These are phyloP conservation scores for Mycteria americana DNA, from an alignment of 2,797 vertebrate species.

Conservation along the genomic window DNA sequence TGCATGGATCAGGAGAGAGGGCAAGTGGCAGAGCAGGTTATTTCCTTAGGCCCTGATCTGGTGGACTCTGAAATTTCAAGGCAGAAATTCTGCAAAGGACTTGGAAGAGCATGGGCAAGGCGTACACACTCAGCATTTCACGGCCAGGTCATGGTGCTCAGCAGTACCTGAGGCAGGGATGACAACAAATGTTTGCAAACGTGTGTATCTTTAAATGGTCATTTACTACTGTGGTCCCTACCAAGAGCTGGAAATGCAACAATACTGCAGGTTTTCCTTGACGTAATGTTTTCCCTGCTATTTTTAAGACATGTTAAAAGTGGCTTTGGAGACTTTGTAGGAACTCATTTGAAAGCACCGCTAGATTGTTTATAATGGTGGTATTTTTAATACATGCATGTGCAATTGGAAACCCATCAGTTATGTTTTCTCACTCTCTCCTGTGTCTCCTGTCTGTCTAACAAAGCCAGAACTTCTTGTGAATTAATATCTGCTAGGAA, in stretches of 20 bases:
- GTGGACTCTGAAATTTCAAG: neutral
- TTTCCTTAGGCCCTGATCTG: neutral
- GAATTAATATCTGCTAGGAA: neutral
- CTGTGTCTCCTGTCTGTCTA: neutral
- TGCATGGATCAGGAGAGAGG: neutral
- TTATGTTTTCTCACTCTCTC: neutral
- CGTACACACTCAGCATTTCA: neutral
- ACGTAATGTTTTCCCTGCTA: accelerated
- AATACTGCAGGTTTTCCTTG: neutral
- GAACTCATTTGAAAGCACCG: neutral
- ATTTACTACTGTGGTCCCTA: neutral
- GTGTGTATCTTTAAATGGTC: neutral
- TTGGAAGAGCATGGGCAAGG: neutral
- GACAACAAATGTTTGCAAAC: neutral
- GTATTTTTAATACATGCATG: neutral
- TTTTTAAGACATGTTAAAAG: neutral
- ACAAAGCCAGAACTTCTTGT: neutral
- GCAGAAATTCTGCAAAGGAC: neutral
- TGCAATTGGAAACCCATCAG: neutral
- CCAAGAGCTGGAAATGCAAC: neutral
- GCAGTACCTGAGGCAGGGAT: neutral
- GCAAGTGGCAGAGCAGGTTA: neutral
- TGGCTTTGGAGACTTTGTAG: neutral
- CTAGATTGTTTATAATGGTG: neutral
- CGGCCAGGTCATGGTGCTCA: neutral